Evolutionary conservation across 1,140 invertebrate genomes (phyloP), one percentile per base, ranked within the genome.

Genomic region (Onthophagus taurus): DNA sequence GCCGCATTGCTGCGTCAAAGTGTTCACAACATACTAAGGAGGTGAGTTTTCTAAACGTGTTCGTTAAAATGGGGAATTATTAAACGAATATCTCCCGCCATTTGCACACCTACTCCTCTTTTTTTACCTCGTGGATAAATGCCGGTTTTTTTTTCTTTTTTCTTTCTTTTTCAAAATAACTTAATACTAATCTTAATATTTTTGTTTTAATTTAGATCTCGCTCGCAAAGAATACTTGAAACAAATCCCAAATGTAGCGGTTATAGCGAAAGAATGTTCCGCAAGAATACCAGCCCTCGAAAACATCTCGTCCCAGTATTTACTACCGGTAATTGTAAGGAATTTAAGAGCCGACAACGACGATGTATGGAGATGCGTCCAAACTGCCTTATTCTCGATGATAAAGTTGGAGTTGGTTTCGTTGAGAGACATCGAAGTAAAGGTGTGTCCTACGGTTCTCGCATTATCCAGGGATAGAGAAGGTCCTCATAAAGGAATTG

Each of bases 381-480:
- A 54, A 23, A 20, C 34, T 3, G 42, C 58, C 8, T 49, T 64
- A 4, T 49, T 63, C 16, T 38, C 53, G 14, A 30, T 64, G 23
- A 52, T 63, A 34, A 52, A 64, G 38, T 49, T 55, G 24, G 50
- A 49, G 29, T 49, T 54, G 18, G 50, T 64, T 13, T 52, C 48
- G 11, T 51, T 52, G 45, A 39, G 47, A 14, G 55, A 61, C 42
- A 55, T 51, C 8, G 62, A 64, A 50, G 56, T 60, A 29, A 50
- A 59, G 59, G 54, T 63, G 20, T 64, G 62, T 47, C 62, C 62
- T 2, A 48, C 54, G 12, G 53, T 64, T n/a, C 49, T 64, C 39
- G 55, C 55, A 2, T 33, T 63, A 13, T 53, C 55, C 4, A 54
- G 50, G 39, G 8, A 42, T n/a, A n/a, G 34, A 5, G 24, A 44